A percentile compares a stretch with the other conserved stretches of the same genome.
Conservation (phyloP, 2,888 invertebrate species). For the Trichopria drosophilae region DNA sequence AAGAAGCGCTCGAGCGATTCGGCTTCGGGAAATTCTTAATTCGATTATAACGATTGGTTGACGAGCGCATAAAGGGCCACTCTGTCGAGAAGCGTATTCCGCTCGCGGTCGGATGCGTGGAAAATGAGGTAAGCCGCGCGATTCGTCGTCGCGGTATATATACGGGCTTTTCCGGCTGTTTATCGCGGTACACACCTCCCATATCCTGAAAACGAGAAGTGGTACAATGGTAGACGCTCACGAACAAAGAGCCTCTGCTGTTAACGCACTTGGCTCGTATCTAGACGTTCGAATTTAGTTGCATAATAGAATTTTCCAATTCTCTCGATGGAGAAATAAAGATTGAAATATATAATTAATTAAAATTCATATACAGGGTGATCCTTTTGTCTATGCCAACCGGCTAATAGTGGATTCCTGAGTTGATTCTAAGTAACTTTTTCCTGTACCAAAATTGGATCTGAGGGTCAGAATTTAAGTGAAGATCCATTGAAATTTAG, state of each 20-base stretch:
- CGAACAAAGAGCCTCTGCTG: slow-evolving; percentile 41
- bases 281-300: too few relatives aligned
- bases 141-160: slow-evolving; percentile 43
- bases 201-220: slow-evolving; percentile 47
- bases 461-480: too few relatives aligned
- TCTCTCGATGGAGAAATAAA: too few relatives aligned
- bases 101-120: slow-evolving; percentile 30
- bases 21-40: slow-evolving; percentile 23
- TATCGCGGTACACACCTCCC: slow-evolving; percentile 47
- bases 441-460: too few relatives aligned
- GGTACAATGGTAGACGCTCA: slow-evolving; percentile 34
- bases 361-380: too few relatives aligned
- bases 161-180: slow-evolving; percentile 49
- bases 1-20: too few relatives aligned
- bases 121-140: slow-evolving; percentile 37
- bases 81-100: slow-evolving; percentile 17
- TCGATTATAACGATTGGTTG: slow-evolving; percentile 26
- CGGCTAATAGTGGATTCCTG: too few relatives aligned
- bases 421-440: too few relatives aligned
- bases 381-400: too few relatives aligned
- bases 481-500: too few relatives aligned
- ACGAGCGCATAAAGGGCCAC: slow-evolving; percentile 14
- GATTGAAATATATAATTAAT: too few relatives aligned
- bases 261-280: slow-evolving; percentile 30
- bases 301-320: too few relatives aligned